phyloP scores from a whole-genome alignment of 1,140 invertebrate genomes.

The Himalopsyche phryganea region DNA sequence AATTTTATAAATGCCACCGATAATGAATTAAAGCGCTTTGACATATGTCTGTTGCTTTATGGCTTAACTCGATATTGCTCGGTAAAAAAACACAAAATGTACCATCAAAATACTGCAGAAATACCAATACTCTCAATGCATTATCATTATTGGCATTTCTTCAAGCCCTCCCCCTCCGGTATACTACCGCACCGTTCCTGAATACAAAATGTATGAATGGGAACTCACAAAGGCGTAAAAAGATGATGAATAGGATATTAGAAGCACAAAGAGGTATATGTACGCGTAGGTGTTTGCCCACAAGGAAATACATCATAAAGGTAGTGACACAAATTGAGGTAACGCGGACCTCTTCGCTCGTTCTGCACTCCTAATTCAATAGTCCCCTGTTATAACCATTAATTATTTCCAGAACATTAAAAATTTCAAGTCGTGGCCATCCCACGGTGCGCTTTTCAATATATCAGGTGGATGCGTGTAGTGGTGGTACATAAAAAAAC shows the following conservation, averaged over 20 bases:
- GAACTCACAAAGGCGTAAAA: conserved; percentile 34
- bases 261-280: conserved; percentile 29
- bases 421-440: conserved; percentile 28
- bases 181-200: conserved; percentile 6
- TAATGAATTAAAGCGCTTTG: too few relatives aligned
- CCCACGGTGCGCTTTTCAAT: conserved; percentile 19
- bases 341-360: conserved; percentile 21
- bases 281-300: conserved; percentile 24
- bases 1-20: too few relatives aligned
- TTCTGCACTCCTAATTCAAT: conserved; percentile 35
- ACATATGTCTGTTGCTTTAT: too few relatives aligned
- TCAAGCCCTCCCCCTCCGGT: conserved; percentile 5
- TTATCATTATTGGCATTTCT: conserved; percentile 15
- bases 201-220: conserved; percentile 31
- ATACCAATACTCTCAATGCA: conserved; percentile 2
- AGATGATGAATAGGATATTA: conserved; percentile 35
- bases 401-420: conserved; percentile 34
- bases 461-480: too few relatives aligned
- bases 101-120: too few relatives aligned
- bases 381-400: conserved; percentile 29
- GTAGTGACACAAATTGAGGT: conserved; percentile 34
- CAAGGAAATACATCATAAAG: conserved; percentile 31
- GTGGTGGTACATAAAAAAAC: too few relatives aligned
- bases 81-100: not conserved
- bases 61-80: too few relatives aligned